Evolutionary conservation across 2,113 vertebrate genomes (phyloP).

Genomic region (Toxostoma redivivum): DNA sequence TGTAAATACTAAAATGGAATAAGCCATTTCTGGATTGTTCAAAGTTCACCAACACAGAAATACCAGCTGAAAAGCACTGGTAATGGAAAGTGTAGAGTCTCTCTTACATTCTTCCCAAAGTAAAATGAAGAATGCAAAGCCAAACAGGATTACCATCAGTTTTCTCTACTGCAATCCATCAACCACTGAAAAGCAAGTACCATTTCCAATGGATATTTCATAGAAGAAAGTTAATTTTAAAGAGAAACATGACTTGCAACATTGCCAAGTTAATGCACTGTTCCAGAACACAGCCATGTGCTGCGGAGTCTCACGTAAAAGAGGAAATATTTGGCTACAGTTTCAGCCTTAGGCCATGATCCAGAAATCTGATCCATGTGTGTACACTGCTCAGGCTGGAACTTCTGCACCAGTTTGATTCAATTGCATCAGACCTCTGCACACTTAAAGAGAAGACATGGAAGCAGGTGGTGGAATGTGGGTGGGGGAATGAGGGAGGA

Average conservation of each 20-base stretch:
- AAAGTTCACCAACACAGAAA: background rate
- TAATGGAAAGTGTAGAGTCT: background rate
- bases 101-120: background rate
- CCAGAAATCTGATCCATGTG: conserved; percentile 15
- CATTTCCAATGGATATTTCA: background rate
- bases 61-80: background rate
- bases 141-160: background rate
- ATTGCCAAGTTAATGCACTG: background rate
- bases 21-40: background rate
- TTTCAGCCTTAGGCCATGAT: conserved; percentile 5
- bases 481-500: background rate
- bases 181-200: background rate
- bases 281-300: background rate
- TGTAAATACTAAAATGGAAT: background rate
- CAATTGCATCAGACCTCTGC: background rate
- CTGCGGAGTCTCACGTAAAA: conserved; percentile 4
- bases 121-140: background rate
- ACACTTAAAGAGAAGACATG: background rate
- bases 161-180: background rate
- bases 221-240: background rate
- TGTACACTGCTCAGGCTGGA: background rate
- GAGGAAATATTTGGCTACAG: conserved; percentile 37
- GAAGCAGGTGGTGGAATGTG: background rate
- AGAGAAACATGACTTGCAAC: conserved; percentile 17
- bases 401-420: background rate